A percentile compares a stretch with the other conserved stretches of the same genome.
Conservation (phyloP, 2,797 vertebrate genomes). For the Etheostoma perlongum region DNA sequence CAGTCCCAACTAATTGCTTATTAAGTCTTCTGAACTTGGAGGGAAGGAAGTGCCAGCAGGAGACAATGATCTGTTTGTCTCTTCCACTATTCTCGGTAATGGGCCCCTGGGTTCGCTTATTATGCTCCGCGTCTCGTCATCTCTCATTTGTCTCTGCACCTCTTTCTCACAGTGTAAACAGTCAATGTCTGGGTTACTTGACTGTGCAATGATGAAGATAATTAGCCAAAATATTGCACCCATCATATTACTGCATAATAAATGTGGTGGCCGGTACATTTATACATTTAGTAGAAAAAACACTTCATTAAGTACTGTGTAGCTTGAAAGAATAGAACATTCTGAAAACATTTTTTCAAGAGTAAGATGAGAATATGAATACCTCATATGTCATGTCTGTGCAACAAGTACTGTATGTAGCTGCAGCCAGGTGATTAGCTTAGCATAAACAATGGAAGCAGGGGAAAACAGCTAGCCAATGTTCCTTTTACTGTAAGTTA, state of each 20-base stretch:
- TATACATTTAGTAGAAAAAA: neutral
- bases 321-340: neutral
- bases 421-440: neutral
- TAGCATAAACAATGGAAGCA: neutral
- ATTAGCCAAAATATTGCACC: constrained; percentile 13
- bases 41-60: constrained; percentile 35
- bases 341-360: neutral
- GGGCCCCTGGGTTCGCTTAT: constrained; percentile 35
- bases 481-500: neutral
- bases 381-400: neutral
- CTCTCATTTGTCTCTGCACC: neutral
- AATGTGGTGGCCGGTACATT: neutral
- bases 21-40: constrained; percentile 15
- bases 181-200: constrained; percentile 5
- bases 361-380: neutral
- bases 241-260: neutral
- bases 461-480: no score
- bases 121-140: constrained; percentile 12
- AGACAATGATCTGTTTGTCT: constrained; percentile 29
- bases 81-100: constrained; percentile 32
- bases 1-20: constrained; percentile 41
- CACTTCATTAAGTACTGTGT: neutral
- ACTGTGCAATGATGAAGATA: constrained; percentile 1
- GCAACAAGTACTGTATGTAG: no score
- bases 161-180: constrained; percentile 15